These are phyloP conservation scores for Tetranychus cinnabarinus DNA, from an alignment of 1,140 invertebrate species.

Conservation along the genomic window DNA sequence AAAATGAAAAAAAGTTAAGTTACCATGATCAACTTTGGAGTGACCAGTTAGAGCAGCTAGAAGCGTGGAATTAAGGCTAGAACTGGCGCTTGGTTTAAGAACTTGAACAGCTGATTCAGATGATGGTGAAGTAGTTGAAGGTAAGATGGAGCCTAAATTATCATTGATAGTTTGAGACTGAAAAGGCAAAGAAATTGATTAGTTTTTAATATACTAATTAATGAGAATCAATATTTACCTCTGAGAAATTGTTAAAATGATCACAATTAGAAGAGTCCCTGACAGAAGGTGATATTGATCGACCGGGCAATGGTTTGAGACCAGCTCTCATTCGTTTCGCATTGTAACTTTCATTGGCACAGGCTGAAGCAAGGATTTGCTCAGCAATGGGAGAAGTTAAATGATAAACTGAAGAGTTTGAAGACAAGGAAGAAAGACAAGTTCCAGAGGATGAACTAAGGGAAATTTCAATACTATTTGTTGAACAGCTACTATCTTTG, in stretches of 20 bases:
- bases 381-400: constrained; percentile 86
- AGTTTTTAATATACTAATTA: background rate
- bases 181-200: background rate
- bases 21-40: background rate
- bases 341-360: constrained; percentile 88
- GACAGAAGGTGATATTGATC: background rate
- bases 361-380: constrained; percentile 76
- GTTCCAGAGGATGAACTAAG: too few species aligned
- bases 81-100: background rate
- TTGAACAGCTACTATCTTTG: background rate
- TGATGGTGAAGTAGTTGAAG: background rate
- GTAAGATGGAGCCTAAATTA: background rate
- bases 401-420: constrained; percentile 26
- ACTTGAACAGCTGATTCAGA: constrained; percentile 1
- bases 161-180: background rate
- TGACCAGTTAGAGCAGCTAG: background rate
- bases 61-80: background rate
- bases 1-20: background rate
- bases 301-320: constrained; percentile 54
- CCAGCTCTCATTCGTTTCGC: constrained; percentile 86
- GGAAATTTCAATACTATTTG: too few species aligned
- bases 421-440: background rate
- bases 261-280: constrained; percentile 8
- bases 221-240: background rate
- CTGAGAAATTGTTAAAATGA: constrained; percentile 13